Evolutionary conservation across 1,140 invertebrate genomes (phyloP), one percentile per base, ranked within the genome.

Genomic region (Ruditapes philippinarum): DNA sequence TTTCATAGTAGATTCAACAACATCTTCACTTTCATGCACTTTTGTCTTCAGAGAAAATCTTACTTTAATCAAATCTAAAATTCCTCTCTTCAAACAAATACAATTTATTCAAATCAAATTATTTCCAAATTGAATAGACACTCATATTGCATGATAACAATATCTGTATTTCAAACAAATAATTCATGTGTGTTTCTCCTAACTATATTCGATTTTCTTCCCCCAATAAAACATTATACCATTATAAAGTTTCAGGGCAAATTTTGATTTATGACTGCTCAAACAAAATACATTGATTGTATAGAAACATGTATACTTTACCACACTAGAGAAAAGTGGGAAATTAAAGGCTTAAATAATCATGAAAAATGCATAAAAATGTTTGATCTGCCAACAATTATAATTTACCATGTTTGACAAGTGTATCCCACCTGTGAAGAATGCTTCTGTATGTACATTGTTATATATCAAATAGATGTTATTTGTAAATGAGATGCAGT

Each of bases 171-270:
- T 62, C 57, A n/a, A 4, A 62, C 57, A 62, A 62, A 62, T 62
- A 62, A 62, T 62, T 62, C 57, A 62, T 62, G 14, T n/a, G n/a
- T 28, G 57, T 62, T 62, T 62, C 9, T 9, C 57, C 25, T 9
- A n/a, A 62, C 5, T n/a, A 62, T n/a, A 28, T 62, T 62, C 57
- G 57, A 62, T 62, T 62, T 62, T 62, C 57, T 62, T 45, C n/a
- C 57, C 25, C n/a, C 57, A 57, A 62, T 62, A 62, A 62, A 62
- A 62, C 51, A 57, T 57, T 57, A 57, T n/a, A 57, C 9, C 19
- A 62, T 62, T 62, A 62, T 62, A 62, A 62, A 28, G 57, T 62
- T 62, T 62, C 57, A 62, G 25, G 57, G 57, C 57, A 28, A 62
- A n/a, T 62, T 62, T 62, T 62, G 57, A 62, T 62, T 62, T 62